These are phyloP conservation scores for Spermophilus dauricus DNA, from an alignment of 2,113 vertebrate genomes.

Conservation along the genomic window DNA sequence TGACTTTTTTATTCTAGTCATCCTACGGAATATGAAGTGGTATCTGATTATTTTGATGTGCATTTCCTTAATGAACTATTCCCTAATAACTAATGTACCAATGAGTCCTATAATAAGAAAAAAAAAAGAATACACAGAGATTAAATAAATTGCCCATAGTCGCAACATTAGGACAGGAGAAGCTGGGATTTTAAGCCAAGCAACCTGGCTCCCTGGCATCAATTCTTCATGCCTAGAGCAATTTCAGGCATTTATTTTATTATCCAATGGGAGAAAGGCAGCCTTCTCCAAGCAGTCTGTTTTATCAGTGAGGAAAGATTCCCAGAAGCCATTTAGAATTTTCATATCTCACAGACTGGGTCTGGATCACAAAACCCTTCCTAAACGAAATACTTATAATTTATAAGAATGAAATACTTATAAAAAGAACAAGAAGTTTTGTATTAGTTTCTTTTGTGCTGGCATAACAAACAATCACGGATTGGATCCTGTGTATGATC, in stretches of 20 bases:
- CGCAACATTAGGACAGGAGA: neutral
- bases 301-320: neutral
- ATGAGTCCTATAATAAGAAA: neutral
- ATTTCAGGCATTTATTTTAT: neutral
- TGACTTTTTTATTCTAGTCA: neutral
- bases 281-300: neutral
- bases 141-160: neutral
- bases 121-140: neutral
- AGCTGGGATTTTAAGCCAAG: neutral
- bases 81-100: neutral
- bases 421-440: neutral
- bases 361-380: neutral
- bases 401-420: conserved; percentile 3
- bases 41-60: neutral
- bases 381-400: conserved; percentile 23
- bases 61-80: neutral
- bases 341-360: neutral
- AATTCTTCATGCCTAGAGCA: neutral
- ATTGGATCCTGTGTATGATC: neutral
- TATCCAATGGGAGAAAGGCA: neutral
- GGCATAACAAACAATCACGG: neutral
- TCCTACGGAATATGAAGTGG: neutral
- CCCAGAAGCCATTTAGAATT: neutral
- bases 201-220: neutral
- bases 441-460: neutral